Percentiles rank a stretch among this genome's conserved stretches.
Conservation (phyloP, 2,113 vertebrate genomes). For the Micromys minutus region DNA sequence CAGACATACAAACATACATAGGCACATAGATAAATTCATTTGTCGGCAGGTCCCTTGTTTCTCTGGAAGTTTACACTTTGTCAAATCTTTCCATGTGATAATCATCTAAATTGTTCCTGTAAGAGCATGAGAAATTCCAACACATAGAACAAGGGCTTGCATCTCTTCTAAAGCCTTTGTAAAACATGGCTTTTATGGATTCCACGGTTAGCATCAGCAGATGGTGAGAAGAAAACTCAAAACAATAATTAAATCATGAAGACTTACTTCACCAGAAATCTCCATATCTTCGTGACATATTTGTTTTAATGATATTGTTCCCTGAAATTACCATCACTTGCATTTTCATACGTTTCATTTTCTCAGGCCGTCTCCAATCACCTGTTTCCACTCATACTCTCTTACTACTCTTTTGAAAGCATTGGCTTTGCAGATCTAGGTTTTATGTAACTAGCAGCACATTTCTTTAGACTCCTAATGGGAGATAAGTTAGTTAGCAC, state of each 20-base stretch:
- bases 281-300: neutral
- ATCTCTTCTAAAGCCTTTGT: neutral
- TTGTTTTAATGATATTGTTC: constrained; percentile 38
- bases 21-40: neutral
- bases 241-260: constrained; percentile 28
- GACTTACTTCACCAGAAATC: constrained; percentile 24
- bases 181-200: constrained; percentile 31
- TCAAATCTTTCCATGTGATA: neutral
- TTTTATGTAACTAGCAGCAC: neutral
- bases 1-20: neutral
- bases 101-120: constrained; percentile 43
- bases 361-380: constrained; percentile 7
- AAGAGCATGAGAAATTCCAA: neutral
- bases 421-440: neutral
- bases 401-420: constrained; percentile 7
- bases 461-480: constrained; percentile 38
- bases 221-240: constrained; percentile 24
- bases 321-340: constrained; percentile 36
- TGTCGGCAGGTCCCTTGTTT: neutral
- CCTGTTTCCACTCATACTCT: neutral
- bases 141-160: neutral
- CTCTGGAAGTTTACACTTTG: neutral
- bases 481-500: neutral
- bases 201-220: neutral
- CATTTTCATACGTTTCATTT: constrained; percentile 46